These are phyloP conservation scores for Heptranchias perlo DNA, from an alignment of 2,113 vertebrate species.

Conservation along the genomic window DNA sequence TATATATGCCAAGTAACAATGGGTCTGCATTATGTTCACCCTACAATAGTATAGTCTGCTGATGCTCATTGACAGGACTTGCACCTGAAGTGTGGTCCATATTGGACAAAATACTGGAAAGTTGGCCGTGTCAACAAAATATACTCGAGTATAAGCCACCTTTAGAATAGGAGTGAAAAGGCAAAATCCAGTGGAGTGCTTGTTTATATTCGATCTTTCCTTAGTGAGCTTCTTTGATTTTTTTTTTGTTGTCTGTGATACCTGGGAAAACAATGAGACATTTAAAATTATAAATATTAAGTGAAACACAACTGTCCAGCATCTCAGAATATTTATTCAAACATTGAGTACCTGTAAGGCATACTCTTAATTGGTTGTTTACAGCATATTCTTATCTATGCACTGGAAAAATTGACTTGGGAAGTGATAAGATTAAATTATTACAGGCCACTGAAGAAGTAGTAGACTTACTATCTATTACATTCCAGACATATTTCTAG, in stretches of 20 bases:
- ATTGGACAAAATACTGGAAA: too few relatives aligned
- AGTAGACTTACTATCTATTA: not conserved
- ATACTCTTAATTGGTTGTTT: not conserved
- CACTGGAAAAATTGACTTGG: not conserved
- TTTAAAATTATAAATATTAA: not conserved
- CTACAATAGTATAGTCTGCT: not conserved
- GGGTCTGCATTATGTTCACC: not conserved
- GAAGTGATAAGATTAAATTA: not conserved
- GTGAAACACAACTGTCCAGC: not conserved
- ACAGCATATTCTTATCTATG: not conserved
- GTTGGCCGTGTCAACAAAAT: not conserved
- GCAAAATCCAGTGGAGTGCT: not conserved
- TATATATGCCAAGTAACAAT: not conserved
- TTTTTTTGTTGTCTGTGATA: not conserved
- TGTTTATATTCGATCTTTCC: not conserved
- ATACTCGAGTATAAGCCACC: not conserved
- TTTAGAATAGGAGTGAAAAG: not conserved
- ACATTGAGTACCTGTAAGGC: not conserved
- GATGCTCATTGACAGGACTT: not conserved
- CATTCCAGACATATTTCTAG: conserved; percentile 13
- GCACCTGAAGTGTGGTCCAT: not conserved
- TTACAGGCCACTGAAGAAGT: not conserved
- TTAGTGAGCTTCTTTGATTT: not conserved
- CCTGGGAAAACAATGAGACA: not conserved
- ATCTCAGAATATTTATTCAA: not conserved